Percentiles rank a stretch among this genome's conserved stretches.
These are phyloP conservation scores for Microplitis manilae DNA, from an alignment of 2,888 invertebrate species.

Conservation along the genomic window DNA sequence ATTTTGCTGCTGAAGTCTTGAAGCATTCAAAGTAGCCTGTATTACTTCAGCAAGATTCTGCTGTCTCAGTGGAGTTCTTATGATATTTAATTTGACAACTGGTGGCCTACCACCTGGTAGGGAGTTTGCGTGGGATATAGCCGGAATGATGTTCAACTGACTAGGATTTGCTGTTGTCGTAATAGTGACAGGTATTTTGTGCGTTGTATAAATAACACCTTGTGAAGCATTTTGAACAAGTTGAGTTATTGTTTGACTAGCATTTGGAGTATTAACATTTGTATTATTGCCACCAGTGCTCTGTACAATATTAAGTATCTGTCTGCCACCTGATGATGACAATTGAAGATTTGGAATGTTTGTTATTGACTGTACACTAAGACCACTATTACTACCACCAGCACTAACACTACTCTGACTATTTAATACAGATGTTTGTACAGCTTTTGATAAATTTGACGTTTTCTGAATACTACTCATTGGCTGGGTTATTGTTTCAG, in stretches of 20 bases:
- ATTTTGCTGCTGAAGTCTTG: slow-evolving; percentile 61
- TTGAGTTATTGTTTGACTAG: slow-evolving; percentile 64
- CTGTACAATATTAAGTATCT: slow-evolving; percentile 67
- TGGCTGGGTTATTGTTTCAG: slow-evolving; percentile 53
- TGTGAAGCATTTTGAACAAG: slow-evolving; percentile 70
- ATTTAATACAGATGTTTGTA: slow-evolving; percentile 67
- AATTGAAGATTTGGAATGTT: slow-evolving; percentile 65
- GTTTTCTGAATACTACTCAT: slow-evolving; percentile 57
- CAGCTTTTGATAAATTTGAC: slow-evolving; percentile 68
- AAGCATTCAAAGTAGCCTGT: slow-evolving; percentile 63
- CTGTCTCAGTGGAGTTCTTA: slow-evolving; percentile 60
- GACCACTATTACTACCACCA: slow-evolving; percentile 45
- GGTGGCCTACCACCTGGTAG: slow-evolving; percentile 64
- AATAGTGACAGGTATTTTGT: slow-evolving; percentile 79
- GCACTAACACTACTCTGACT: slow-evolving; percentile 58
- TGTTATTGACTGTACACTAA: slow-evolving; percentile 63
- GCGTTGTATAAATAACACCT: slow-evolving; percentile 81
- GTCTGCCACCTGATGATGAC: slow-evolving; percentile 59
- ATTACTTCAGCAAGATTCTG: slow-evolving; percentile 62
- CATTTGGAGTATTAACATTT: slow-evolving; percentile 51
- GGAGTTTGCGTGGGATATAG: slow-evolving; percentile 64
- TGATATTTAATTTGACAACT: slow-evolving; percentile 69
- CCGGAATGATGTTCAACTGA: slow-evolving; percentile 66
- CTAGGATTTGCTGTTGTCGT: slow-evolving; percentile 67
- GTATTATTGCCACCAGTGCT: slow-evolving; percentile 56